Conservation (phyloP, 1,140 invertebrate genomes). For the Bombus fervidus region DNA sequence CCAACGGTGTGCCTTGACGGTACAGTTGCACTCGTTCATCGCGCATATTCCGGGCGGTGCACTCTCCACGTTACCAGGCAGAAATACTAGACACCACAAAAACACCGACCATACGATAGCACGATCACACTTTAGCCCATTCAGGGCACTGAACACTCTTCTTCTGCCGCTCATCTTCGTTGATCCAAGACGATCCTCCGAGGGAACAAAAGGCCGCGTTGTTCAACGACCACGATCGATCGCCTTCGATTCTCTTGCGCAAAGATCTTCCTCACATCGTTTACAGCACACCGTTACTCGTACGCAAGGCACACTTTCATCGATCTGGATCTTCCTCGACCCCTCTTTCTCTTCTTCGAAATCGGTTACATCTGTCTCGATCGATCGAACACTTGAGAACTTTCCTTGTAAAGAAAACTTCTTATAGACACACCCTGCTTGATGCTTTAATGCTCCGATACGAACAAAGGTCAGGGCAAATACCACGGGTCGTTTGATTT, state of each 20-base stretch:
- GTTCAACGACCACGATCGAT: conserved; percentile 44
- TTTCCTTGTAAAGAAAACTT: background rate
- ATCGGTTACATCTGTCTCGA: conserved; percentile 17
- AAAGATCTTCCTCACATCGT: conserved; percentile 36
- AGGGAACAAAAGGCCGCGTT: conserved; percentile 11
- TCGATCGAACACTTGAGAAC: background rate
- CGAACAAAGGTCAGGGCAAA: background rate
- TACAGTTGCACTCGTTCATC: conserved; percentile 84
- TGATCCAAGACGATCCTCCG: conserved; percentile 13
- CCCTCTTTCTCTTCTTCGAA: background rate
- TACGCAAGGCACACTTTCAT: conserved; percentile 14
- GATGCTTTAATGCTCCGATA: background rate
- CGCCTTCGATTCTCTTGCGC: conserved; percentile 27
- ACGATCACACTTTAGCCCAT: conserved; percentile 70
- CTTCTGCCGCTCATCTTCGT: conserved; percentile 48
- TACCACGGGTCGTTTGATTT: background rate
- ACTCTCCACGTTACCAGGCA: conserved; percentile 57
- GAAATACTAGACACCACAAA: conserved; percentile 70
- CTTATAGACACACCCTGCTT: background rate
- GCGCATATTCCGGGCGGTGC: conserved; percentile 82
- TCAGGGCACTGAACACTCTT: conserved; percentile 55
- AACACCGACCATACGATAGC: conserved; percentile 75
- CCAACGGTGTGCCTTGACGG: conserved; percentile 83
- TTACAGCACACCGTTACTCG: conserved; percentile 2
- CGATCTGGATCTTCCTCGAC: conserved; percentile 1